A percentile compares a stretch with the other conserved stretches of the same genome.
These are phyloP conservation scores for Leucosticte australis DNA, from an alignment of 2,113 vertebrate species.

Conservation along the genomic window DNA sequence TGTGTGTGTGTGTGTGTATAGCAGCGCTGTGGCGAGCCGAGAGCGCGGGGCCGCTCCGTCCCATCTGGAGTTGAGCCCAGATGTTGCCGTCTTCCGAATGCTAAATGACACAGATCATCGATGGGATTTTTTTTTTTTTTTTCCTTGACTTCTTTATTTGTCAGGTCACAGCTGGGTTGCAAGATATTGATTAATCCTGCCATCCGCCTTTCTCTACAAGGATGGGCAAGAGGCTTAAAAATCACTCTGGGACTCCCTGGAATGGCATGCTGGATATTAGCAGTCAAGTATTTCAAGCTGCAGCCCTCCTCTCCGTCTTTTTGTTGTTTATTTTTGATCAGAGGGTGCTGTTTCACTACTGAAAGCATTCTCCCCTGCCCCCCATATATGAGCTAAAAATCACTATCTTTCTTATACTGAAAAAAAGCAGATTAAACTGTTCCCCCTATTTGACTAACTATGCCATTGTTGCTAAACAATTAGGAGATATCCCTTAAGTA, in stretches of 20 bases:
- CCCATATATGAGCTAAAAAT: background rate
- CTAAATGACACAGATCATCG: constrained; percentile 22
- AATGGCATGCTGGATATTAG: constrained; percentile 60
- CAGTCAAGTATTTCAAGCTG: constrained; percentile 47
- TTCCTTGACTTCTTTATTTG: constrained; percentile 45
- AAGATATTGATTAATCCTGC: constrained; percentile 49
- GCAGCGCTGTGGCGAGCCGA: background rate
- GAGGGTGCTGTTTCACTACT: background rate
- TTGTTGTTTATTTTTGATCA: background rate
- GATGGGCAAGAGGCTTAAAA: constrained; percentile 59
- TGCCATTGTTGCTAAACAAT: background rate
- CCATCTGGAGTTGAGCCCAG: constrained; percentile 62
- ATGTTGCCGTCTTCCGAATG: constrained; percentile 29
- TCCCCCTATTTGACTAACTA: background rate
- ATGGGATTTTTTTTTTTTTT: constrained; percentile 38
- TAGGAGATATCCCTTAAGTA: background rate
- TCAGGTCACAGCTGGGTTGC: constrained; percentile 57
- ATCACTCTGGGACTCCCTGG: constrained; percentile 56
- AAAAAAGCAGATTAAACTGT: background rate
- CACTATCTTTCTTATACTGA: background rate
- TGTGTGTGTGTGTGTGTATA: background rate
- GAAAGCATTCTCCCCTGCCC: background rate
- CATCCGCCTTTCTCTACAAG: constrained; percentile 39
- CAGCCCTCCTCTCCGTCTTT: background rate
- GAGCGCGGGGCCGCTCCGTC: background rate